Conservation (phyloP, 2,797 vertebrate genomes). For the Anolis apletophallus region DNA sequence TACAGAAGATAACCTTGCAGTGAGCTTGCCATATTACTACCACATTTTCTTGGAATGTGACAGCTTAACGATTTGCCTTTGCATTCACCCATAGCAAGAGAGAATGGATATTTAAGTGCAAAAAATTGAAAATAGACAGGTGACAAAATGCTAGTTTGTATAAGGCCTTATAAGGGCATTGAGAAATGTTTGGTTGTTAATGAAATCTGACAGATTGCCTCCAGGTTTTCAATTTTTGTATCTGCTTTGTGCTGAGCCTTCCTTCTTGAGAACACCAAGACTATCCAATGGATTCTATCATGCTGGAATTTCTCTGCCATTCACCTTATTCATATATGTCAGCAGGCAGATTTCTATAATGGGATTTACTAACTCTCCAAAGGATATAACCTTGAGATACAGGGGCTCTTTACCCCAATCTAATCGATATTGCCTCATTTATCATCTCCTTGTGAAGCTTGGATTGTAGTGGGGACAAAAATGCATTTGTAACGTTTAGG, state of each 20-base stretch:
- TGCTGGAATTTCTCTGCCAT: conserved; percentile 56
- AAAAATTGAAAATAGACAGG: neutral
- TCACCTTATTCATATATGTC: conserved; percentile 68
- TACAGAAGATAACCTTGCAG: neutral
- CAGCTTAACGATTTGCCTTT: conserved; percentile 4
- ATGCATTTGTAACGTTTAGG: conserved; percentile 61
- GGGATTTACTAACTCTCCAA: conserved; percentile 65
- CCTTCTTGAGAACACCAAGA: conserved; percentile 46
- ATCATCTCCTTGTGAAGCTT: conserved; percentile 66
- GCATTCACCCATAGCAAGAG: neutral
- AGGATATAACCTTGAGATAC: conserved; percentile 69
- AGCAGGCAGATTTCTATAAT: conserved; percentile 69
- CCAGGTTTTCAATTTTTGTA: conserved; percentile 30
- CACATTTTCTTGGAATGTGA: neutral
- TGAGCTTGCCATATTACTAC: neutral
- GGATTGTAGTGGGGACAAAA: conserved; percentile 49
- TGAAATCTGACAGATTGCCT: conserved; percentile 21
- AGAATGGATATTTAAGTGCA: neutral
- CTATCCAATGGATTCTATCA: conserved; percentile 32
- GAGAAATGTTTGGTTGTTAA: conserved; percentile 21
- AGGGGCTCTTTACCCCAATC: conserved; percentile 57
- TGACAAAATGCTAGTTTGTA: conserved; percentile 13
- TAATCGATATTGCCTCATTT: conserved; percentile 70
- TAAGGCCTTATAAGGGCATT: conserved; percentile 25
- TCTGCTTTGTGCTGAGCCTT: conserved; percentile 49